Evolutionary conservation across 2,113 vertebrate species (phyloP), one percentile per base, ranked within the genome.

Genomic region (Macquaria ambigua): DNA sequence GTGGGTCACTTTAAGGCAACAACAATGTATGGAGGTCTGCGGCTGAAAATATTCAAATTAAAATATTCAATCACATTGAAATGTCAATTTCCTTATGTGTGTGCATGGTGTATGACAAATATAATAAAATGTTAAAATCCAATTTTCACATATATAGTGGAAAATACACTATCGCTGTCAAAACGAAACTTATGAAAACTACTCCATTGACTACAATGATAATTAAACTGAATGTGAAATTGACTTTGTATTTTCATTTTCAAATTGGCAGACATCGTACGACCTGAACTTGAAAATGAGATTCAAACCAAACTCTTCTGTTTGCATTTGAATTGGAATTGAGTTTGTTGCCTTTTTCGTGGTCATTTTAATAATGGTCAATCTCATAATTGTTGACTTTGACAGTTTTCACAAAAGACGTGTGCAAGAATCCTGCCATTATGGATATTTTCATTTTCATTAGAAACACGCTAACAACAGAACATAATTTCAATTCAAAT

Each of bases 61-160:
- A 31, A 53, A n/a, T 16, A 66, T 37, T 20, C 10, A n/a, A 10
- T 64, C 37, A 25, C 68, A 37, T 8, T 39, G 4, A 52, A 41
- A 69, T 14, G 20, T 61, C 3, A 28, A 28, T 48, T 48, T 52
- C 8, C 12, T 55, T 31, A n/a, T 74, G 8, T 46, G 46, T 50
- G 67, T 15, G 5, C 4, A 11, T 52, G 7, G 50, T 21, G 18
- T 46, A 31, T 28, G 28, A 20, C 15, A 56, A 39, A 21, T 28
- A 50, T 28, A n/a, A 50, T 28, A n/a, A 59, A 79, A 79, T 59
- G 23, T 66, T 46, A 48, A 73, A 64, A 81, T 41, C 20, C 2
- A 25, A 52, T 20, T 39, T 69, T 48, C 37, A 56, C 21, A 55
- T 5, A 53, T 55, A 11, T 31, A 12, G 5, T 50, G 8, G 31